phyloP scores from a whole-genome alignment of 1,140 invertebrate species.

The Trachymyrmex cornetzi region DNA sequence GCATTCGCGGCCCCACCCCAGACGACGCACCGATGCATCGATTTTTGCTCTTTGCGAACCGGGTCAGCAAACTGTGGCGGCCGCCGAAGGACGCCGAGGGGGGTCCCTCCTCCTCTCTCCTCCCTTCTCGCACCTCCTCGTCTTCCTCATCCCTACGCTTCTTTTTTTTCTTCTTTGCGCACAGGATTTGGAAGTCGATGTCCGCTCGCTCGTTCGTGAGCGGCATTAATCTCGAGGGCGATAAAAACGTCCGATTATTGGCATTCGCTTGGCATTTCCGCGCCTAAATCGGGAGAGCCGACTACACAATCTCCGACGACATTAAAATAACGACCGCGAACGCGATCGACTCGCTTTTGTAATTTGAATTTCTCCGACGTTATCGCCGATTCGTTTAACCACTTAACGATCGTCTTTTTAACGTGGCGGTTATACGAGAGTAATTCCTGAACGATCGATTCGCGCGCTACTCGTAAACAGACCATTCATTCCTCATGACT shows the following conservation, averaged over 20 bases:
- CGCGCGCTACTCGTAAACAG: slow-evolving; percentile 8
- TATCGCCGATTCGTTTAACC: slow-evolving; percentile 55
- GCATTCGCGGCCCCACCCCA: slow-evolving; percentile 6
- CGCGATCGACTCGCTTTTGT: slow-evolving; percentile 29
- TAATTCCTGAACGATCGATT: neutral
- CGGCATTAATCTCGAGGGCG: slow-evolving; percentile 63
- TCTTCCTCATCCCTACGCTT: slow-evolving; percentile 55
- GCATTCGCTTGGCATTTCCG: slow-evolving; percentile 60
- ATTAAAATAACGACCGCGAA: slow-evolving; percentile 39
- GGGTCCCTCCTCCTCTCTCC: slow-evolving; percentile 38
- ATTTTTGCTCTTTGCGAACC: slow-evolving; percentile 75
- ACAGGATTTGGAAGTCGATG: slow-evolving; percentile 74
- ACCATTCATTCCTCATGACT: slow-evolving; percentile 13
- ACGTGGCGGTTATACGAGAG: neutral
- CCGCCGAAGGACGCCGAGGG: slow-evolving; percentile 79
- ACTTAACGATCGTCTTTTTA: slow-evolving; percentile 50
- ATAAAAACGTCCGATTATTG: slow-evolving; percentile 65
- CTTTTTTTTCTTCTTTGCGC: slow-evolving; percentile 39
- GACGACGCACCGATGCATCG: slow-evolving; percentile 47
- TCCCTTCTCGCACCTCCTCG: slow-evolving; percentile 3
- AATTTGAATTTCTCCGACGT: slow-evolving; percentile 41
- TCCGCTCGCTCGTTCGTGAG: slow-evolving; percentile 65
- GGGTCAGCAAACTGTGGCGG: slow-evolving; percentile 82
- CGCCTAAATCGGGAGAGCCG: slow-evolving; percentile 67
- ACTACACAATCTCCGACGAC: neutral